Base-by-base conservation (phyloP, 2,888 invertebrate species). In the Polydrusus cervinus region DNA sequence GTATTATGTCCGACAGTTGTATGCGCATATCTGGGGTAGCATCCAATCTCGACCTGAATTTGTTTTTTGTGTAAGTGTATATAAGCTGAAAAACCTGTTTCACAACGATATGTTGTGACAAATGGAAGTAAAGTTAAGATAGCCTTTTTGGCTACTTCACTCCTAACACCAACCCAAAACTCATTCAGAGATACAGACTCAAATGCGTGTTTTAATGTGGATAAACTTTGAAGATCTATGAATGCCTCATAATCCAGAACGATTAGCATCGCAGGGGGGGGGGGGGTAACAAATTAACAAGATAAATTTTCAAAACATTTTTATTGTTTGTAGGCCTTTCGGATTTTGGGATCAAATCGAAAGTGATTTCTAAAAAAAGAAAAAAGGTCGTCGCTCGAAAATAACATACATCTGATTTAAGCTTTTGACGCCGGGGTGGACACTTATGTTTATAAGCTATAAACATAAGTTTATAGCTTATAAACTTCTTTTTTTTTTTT, bases 21-120 rank as follows among this genome's bases (percentile, higher is more conserved):
- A 49, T 49, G 9, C 49, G n/a, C n/a, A 45, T 25, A 45, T 45
- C 45, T n/a, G 45, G 45, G n/a, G 8, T n/a, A n/a, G 45, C 45
- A 45, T 45, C n/a, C 45, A 45, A 49, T 49, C 8, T 49, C 1
- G 18, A 18, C 49, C 49, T 18, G 9, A 49, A 49, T 18, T 49
- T 18, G 2, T 49, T 18, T 49, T 49, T 18, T 7, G 3, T 43
- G 43, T 43, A 43, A 11, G 43, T 11, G 13, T 43, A n/a, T n/a
- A n/a, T n/a, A 43, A 43, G 43, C 7, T 43, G 43, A 43, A 43
- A 43, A 43, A 43, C 7, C 43, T 7, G 43, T 43, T 43, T 43
- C 43, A 11, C 43, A 43, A 10, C 43, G 43, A 11, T 43, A 43
- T 13, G 43, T 43, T 43, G 43, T 43, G 7, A 43, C 13, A 16